A percentile compares a stretch with the other conserved stretches of the same genome.
phyloP scores from a whole-genome alignment of 2,797 vertebrate species.

The Garrulus glandarius region DNA sequence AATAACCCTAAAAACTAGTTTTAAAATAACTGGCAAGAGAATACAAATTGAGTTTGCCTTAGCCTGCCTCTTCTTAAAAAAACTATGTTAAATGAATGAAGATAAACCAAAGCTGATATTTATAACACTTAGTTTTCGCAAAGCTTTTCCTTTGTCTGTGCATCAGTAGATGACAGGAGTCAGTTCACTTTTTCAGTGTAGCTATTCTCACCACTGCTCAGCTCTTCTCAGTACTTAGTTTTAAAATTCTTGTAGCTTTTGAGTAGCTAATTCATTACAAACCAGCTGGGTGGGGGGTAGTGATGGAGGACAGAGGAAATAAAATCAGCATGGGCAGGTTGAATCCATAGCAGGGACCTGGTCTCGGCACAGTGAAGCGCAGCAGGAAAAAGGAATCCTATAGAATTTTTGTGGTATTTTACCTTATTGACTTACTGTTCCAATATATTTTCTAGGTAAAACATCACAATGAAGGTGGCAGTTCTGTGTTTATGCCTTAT shows the following conservation, averaged over 20 bases:
- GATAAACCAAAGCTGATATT: background rate
- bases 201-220: background rate
- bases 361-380: background rate
- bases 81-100: background rate
- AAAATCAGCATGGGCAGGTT: background rate
- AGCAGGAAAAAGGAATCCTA: background rate
- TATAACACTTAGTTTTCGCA: background rate
- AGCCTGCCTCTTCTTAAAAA: background rate
- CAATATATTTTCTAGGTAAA: slow-evolving; percentile 63
- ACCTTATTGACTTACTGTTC: background rate
- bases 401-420: background rate
- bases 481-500: slow-evolving; percentile 73
- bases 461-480: slow-evolving; percentile 65
- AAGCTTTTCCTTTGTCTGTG: background rate
- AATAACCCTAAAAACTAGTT: background rate
- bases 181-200: background rate
- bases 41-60: background rate
- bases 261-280: background rate
- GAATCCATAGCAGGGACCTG: background rate
- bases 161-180: background rate
- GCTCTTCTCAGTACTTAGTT: background rate
- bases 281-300: background rate
- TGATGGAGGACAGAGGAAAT: background rate
- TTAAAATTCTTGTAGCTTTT: background rate
- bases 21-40: background rate